Base-by-base conservation (phyloP, 1,140 invertebrate genomes). In the Drosophila bocki region DNA sequence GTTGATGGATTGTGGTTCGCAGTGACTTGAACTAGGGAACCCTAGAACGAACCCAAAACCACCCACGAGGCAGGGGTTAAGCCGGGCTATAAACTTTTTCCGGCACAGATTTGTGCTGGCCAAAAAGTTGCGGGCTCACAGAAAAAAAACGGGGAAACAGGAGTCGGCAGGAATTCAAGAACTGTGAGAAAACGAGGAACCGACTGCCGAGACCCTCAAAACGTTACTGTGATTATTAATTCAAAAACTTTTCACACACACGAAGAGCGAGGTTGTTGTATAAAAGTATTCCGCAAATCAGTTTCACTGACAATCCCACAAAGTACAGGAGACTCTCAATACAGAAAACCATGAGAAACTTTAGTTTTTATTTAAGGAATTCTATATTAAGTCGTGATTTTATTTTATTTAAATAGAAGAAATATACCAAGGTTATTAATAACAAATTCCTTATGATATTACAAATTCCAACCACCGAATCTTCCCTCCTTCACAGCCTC, bases 151-250 rank as follows among this genome's bases (percentile, higher is more conserved):
- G 32, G 47, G 33, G 19, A 26, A 33, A 17, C 22, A 29, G 41
- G 12, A 44, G 29, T 33, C 37, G n/a, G 37, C 9, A 71, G 51
- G 32, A 48, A 50, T 70, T 44, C 22, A 39, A 67, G 35, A 12
- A 19, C 29, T 60, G 41, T 13, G 58, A 53, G 51, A 15, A 47
- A 64, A 63, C 12, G 22, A 35, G 44, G 6, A 39, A 50, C 22
- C 33, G 37, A 63, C 51, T 42, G 53, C 22, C 75, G 58, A 78
- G 57, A 78, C 65, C 76, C 60, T 59, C 69, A 76, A 69, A 60
- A 69, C 65, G 61, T 63, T 78, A 39, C 39, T 58, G 56, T 80
- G 71, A 71, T 84, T 84, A 83, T 80, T 70, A 76, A 83, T 83
- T 76, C 64, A 76, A 56, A 83, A 82, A 82, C 19, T 82, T 83